Percentiles rank a stretch among this genome's conserved stretches.
Evolutionary conservation across 2,888 invertebrate species (phyloP).

Genomic region (Amblyjoppa fuscipennis): DNA sequence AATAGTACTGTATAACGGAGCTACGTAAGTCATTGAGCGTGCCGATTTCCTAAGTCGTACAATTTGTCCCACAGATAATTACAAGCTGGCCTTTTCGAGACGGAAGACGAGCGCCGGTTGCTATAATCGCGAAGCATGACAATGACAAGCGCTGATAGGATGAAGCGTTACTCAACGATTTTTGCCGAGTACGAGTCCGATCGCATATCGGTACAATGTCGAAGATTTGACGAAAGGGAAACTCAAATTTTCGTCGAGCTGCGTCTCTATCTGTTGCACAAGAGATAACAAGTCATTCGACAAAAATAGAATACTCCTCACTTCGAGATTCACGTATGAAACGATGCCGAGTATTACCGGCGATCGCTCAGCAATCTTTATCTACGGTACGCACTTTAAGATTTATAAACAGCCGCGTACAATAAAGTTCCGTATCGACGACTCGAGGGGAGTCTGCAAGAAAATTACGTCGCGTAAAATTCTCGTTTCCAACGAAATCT

Average conservation of each 20-base stretch:
- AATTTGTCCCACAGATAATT: not conserved
- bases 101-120: not conserved
- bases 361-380: not conserved
- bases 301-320: not conserved
- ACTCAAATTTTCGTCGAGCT: not conserved
- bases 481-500: too few species aligned
- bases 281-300: not conserved
- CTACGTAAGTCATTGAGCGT: not conserved
- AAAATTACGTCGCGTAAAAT: too few species aligned
- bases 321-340: not conserved
- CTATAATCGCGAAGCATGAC: conserved; percentile 4
- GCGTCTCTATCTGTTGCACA: not conserved
- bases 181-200: not conserved
- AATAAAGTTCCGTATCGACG: not conserved
- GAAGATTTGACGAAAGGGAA: not conserved
- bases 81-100: not conserved
- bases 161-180: not conserved
- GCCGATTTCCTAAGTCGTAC: not conserved
- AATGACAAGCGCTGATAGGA: conserved; percentile 16
- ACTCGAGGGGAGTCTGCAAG: too few species aligned
- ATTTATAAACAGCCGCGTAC: not conserved
- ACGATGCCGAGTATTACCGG: not conserved
- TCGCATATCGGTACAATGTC: not conserved
- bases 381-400: not conserved
- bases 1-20: not conserved